These are phyloP conservation scores for Lepidonotus clava DNA, from an alignment of 2,888 invertebrate genomes.

Conservation along the genomic window DNA sequence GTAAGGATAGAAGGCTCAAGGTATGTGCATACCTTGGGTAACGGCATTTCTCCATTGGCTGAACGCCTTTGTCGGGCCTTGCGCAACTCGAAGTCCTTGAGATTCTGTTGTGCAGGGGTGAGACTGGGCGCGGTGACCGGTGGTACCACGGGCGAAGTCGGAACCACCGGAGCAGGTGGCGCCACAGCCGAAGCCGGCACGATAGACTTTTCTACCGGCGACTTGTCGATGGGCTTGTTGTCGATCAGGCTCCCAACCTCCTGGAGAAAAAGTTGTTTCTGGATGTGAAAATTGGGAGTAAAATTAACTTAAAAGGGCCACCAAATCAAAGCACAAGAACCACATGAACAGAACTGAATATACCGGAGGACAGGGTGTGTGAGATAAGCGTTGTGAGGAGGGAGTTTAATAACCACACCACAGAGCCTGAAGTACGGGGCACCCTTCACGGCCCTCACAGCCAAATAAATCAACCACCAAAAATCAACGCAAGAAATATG, in stretches of 20 bases:
- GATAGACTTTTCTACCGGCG: constrained; percentile 50
- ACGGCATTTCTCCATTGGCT: constrained; percentile 20
- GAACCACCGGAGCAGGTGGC: constrained; percentile 52
- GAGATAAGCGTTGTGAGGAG: too few species aligned
- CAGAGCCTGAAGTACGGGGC: too few species aligned
- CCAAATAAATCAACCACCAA: too few species aligned
- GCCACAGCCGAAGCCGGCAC: constrained; percentile 55
- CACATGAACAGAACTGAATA: background rate
- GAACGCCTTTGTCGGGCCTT: background rate
- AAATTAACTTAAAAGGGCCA: constrained; percentile 43
- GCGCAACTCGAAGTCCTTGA: constrained; percentile 21
- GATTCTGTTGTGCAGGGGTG: constrained; percentile 32
- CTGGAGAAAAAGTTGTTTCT: constrained; percentile 54
- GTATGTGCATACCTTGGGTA: constrained; percentile 50
- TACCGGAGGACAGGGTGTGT: background rate
- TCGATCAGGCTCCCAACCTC: constrained; percentile 50
- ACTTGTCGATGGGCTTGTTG: background rate
- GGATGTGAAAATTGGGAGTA: constrained; percentile 47
- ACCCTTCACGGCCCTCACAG: too few species aligned
- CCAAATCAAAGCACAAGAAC: constrained; percentile 26
- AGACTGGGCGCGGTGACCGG: constrained; percentile 44
- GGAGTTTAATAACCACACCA: too few species aligned
- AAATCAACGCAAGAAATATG: too few species aligned
- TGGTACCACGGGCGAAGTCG: constrained; percentile 38
- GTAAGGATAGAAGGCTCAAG: too few species aligned